Evolutionary conservation across 2,888 invertebrate species (phyloP).

Genomic region (Monochamus alternatus): DNA sequence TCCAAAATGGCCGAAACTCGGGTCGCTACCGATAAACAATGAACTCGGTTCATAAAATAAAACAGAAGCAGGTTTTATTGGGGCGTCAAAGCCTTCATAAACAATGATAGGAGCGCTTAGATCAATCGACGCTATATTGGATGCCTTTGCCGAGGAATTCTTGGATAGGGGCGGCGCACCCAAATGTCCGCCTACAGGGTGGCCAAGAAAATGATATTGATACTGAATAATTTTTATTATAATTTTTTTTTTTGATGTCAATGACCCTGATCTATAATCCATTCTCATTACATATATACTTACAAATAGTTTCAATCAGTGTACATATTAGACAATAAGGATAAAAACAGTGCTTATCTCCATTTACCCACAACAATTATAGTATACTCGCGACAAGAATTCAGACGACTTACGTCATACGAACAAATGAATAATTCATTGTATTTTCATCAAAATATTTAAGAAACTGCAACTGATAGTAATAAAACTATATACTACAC

Average conservation of each 20-base stretch:
- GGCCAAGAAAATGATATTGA: not conserved
- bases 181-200: slow-evolving; percentile 12
- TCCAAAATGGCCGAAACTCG: slow-evolving; percentile 7
- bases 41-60: slow-evolving; percentile 32
- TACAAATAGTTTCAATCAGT: not conserved
- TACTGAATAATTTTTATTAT: too few species aligned
- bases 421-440: too few species aligned
- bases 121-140: slow-evolving; percentile 53
- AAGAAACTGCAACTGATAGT: too few species aligned
- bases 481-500: too few species aligned
- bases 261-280: too few species aligned
- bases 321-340: not conserved
- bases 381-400: too few species aligned
- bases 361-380: too few species aligned
- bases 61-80: slow-evolving; percentile 38
- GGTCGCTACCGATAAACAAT: slow-evolving; percentile 29
- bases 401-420: too few species aligned
- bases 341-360: not conserved
- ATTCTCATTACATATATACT: too few species aligned
- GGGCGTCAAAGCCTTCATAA: slow-evolving; percentile 62
- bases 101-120: slow-evolving; percentile 60
- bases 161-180: not conserved
- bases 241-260: too few species aligned
- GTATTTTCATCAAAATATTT: too few species aligned
- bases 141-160: slow-evolving; percentile 42